phyloP scores from a whole-genome alignment of 2,113 vertebrate genomes.

The Hucho hucho region DNA sequence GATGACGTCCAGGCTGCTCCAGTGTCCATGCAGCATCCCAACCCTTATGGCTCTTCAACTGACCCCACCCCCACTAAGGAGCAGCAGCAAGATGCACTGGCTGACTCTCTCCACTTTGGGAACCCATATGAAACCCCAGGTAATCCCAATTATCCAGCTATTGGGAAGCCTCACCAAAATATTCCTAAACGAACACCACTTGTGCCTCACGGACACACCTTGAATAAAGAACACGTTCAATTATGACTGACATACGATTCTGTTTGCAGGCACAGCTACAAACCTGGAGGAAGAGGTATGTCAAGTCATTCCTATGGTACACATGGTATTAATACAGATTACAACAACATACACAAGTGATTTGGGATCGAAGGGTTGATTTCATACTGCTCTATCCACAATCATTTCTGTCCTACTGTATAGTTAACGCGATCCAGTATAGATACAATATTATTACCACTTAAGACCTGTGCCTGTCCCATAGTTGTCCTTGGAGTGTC shows the following conservation, averaged over 20 bases:
- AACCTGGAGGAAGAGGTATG: slow-evolving; percentile 33
- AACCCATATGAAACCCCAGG: slow-evolving; percentile 36
- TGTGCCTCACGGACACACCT: background rate
- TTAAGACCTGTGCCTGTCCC: background rate
- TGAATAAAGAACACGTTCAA: background rate
- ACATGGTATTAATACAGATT: no score
- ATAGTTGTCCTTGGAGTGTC: slow-evolving; percentile 54
- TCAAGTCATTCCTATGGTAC: background rate
- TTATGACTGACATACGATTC: background rate
- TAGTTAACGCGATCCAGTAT: no score
- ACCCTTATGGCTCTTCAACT: slow-evolving; percentile 21
- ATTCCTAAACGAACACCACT: no score
- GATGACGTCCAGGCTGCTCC: background rate
- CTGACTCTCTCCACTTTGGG: slow-evolving; percentile 12
- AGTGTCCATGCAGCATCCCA: background rate
- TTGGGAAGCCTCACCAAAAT: no score
- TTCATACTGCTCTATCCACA: background rate
- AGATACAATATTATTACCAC: background rate
- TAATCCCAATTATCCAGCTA: slow-evolving; percentile 18
- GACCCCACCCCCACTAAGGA: background rate
- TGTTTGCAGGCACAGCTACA: slow-evolving; percentile 37
- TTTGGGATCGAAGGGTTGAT: background rate
- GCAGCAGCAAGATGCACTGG: background rate
- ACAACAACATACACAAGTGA: no score
- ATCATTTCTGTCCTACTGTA: no score